These are phyloP conservation scores for Protomyctophum bolini DNA, from an alignment of 2,113 vertebrate genomes.

Conservation along the genomic window DNA sequence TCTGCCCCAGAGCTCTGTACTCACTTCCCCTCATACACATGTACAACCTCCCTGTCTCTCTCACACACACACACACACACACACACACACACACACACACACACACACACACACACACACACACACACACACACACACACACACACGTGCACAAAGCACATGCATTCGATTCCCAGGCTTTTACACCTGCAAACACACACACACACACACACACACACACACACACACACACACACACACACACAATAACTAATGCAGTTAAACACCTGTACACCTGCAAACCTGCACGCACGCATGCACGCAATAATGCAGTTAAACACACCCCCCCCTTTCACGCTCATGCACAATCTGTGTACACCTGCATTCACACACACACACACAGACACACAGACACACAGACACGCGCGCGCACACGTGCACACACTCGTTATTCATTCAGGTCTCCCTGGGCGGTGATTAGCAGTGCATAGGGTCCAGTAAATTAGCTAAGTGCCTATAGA, in stretches of 20 bases:
- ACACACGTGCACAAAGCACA: too few relatives aligned
- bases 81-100: too few relatives aligned
- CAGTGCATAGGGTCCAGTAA: conserved; percentile 33
- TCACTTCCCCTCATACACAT: too few relatives aligned
- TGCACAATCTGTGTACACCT: background rate
- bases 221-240: too few relatives aligned
- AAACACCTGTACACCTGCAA: background rate
- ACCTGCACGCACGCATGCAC: background rate
- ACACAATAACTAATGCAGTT: background rate
- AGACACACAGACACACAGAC: background rate
- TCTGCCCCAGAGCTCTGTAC: too few relatives aligned
- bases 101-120: too few relatives aligned
- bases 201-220: background rate
- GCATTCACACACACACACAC: background rate
- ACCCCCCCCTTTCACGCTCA: background rate
- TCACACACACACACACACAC: too few relatives aligned
- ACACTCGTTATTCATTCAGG: conserved; percentile 47
- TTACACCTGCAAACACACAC: background rate
- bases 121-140: too few relatives aligned
- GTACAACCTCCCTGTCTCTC: too few relatives aligned
- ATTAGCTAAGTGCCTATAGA: conserved; percentile 53
- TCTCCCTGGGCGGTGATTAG: conserved; percentile 45
- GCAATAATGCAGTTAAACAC: background rate
- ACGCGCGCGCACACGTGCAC: background rate
- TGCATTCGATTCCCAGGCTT: too few relatives aligned